Percentiles rank a stretch among this genome's conserved stretches.
Conservation (phyloP, 2,113 vertebrate species). For the Pterophyllum scalare region DNA sequence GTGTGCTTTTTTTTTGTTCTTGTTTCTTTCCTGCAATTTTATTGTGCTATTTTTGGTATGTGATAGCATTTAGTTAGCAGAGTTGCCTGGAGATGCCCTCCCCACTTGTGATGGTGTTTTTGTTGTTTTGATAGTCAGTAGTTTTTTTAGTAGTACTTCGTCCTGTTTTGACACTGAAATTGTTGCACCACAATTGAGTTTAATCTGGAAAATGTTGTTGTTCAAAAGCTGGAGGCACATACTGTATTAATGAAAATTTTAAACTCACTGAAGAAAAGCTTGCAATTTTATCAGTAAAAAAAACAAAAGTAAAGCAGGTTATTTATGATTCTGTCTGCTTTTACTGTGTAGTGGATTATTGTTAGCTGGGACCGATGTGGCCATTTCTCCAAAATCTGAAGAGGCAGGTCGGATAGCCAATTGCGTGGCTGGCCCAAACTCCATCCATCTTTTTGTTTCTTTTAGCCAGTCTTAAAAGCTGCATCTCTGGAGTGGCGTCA, state of each 20-base stretch:
- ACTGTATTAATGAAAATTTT: neutral
- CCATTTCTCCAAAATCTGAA: neutral
- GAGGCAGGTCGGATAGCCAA: neutral
- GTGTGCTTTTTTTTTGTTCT: neutral
- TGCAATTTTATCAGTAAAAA: neutral
- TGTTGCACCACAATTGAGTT: neutral
- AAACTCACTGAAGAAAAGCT: neutral
- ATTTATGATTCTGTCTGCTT: neutral
- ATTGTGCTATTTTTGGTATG: neutral
- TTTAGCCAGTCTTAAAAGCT: neutral
- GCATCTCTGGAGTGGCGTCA: neutral
- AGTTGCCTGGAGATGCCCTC: neutral
- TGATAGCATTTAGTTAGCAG: neutral
- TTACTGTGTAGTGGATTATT: neutral
- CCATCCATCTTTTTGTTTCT: slow-evolving; percentile 2
- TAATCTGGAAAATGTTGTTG: neutral
- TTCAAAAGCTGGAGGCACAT: neutral
- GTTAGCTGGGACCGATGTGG: too few relatives aligned
- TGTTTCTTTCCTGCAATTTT: neutral
- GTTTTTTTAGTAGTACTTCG: neutral
- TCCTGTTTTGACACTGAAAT: neutral
- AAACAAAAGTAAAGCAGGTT: too few relatives aligned
- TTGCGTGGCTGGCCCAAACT: neutral
- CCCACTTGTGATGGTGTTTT: neutral
- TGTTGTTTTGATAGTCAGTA: neutral